A percentile compares a stretch with the other conserved stretches of the same genome.
These are phyloP conservation scores for Eriosoma lanigerum DNA, from an alignment of 1,140 invertebrate genomes.

Conservation along the genomic window DNA sequence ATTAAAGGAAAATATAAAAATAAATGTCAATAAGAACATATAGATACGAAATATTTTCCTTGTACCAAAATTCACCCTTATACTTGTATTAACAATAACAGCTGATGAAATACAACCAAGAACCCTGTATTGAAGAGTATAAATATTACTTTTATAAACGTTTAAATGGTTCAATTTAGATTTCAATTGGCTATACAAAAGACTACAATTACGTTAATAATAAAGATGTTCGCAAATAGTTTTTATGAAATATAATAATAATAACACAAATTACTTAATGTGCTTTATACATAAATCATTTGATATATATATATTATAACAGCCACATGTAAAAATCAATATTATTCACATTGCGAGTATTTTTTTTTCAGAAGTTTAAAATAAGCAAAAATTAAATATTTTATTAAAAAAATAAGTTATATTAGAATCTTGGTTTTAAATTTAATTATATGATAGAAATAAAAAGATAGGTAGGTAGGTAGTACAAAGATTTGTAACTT, in stretches of 20 bases:
- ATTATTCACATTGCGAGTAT: neutral
- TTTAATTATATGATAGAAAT: too few species aligned
- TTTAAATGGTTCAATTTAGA: constrained; percentile 3
- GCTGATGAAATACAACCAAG: constrained; percentile 19
- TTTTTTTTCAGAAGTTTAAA: too few species aligned
- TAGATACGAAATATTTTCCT: neutral
- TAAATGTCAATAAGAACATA: neutral
- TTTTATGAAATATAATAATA: too few species aligned
- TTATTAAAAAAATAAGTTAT: too few species aligned
- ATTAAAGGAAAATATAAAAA: constrained; percentile 4
- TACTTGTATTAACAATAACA: neutral
- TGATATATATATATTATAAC: too few species aligned
- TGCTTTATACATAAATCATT: too few species aligned
- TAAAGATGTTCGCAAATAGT: neutral
- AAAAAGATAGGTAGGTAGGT: too few species aligned
- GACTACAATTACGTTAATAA: neutral
- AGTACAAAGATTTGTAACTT: too few species aligned
- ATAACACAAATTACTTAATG: too few species aligned
- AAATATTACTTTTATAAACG: constrained; percentile 11
- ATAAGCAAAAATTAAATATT: too few species aligned
- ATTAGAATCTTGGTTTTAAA: too few species aligned
- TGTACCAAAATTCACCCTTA: too few species aligned
- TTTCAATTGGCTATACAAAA: neutral
- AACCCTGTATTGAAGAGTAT: constrained; percentile 7
- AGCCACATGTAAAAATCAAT: neutral